Base-by-base conservation (phyloP, 2,888 invertebrate genomes). In the Cremastinae sp. region DNA sequence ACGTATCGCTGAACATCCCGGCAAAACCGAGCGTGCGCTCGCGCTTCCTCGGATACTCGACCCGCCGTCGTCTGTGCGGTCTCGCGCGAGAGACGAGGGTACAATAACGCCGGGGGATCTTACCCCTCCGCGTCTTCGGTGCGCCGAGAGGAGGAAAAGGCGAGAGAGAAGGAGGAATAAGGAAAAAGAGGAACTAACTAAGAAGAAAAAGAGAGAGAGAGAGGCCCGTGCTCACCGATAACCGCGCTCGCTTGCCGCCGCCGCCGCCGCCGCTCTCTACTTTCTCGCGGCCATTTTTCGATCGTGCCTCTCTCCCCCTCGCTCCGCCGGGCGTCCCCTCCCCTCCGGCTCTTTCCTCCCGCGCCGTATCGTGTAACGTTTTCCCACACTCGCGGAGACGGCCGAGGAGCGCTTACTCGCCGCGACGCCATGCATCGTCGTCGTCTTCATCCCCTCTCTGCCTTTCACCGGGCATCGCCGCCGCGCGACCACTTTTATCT, bases 261-360 rank as follows among this genome's bases (percentile, higher is more conserved):
- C 85, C 85, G 86, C 85, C 84, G 74, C 74, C 59, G 71, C 81
- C 85, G 83, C 85, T 85, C 87, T 85, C 84, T 88, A 89, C 89
- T 88, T 89, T 89, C 88, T 86, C 87, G 89, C 88, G 85, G 89
- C 89, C 89, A 89, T 88, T 89, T 88, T 87, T 84, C 84, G 87
- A 84, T 83, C 84, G 56, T 71, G 12, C 54, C 54, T 49, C 51
- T 38, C 82, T 79, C 72, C 79, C 76, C 79, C 80, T 75, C 80
- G 72, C 74, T 90, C 74, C 90, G 91, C 74, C 90, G 90, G 90
- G 70, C 54, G 90, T 90, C 56, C 90, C 91, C 90, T 90, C 90
- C 58, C 91, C 90, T 90, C 91, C 90, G 5, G 28, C 28, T 28
- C 28, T 5, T 28, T 28, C 28, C 28, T 90, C 90, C 88, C 90